phyloP scores from a whole-genome alignment of 2,888 invertebrate genomes.

The Creontiades dilutus region DNA sequence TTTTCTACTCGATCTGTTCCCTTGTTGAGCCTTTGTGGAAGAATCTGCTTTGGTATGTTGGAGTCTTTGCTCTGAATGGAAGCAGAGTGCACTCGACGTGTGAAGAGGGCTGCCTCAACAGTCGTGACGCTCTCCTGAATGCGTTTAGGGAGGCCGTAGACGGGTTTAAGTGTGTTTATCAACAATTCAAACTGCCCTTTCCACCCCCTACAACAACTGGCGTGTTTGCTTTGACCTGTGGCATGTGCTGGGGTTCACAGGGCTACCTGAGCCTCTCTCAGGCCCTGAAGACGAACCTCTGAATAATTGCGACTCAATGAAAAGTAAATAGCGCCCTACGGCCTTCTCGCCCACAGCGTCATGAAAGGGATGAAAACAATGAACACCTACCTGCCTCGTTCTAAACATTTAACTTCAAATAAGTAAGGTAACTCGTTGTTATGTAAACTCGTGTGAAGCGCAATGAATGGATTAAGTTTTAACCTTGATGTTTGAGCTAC shows the following conservation, averaged over 20 bases:
- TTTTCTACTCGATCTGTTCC: neutral
- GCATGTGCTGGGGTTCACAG: slow-evolving; percentile 64
- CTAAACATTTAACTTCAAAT: neutral
- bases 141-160: slow-evolving; percentile 59
- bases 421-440: neutral
- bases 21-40: neutral
- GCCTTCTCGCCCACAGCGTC: slow-evolving; percentile 15
- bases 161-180: slow-evolving; percentile 69
- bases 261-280: slow-evolving; percentile 5
- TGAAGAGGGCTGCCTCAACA: neutral
- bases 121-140: slow-evolving; percentile 60
- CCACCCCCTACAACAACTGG: slow-evolving; percentile 11
- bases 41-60: neutral
- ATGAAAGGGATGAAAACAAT: neutral
- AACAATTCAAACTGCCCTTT: slow-evolving; percentile 62
- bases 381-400: neutral
- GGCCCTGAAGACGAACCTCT: slow-evolving; percentile 35
- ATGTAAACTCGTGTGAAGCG: too few relatives aligned
- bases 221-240: slow-evolving; percentile 67
- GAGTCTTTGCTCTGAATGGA: slow-evolving; percentile 1
- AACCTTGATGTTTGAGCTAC: too few relatives aligned
- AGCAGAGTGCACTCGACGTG: slow-evolving; percentile 58
- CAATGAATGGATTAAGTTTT: too few relatives aligned
- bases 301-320: slow-evolving; percentile 62
- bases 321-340: slow-evolving; percentile 54